phyloP scores from a whole-genome alignment of 2,888 invertebrate genomes.

The Stenchaetothrips biformis region DNA sequence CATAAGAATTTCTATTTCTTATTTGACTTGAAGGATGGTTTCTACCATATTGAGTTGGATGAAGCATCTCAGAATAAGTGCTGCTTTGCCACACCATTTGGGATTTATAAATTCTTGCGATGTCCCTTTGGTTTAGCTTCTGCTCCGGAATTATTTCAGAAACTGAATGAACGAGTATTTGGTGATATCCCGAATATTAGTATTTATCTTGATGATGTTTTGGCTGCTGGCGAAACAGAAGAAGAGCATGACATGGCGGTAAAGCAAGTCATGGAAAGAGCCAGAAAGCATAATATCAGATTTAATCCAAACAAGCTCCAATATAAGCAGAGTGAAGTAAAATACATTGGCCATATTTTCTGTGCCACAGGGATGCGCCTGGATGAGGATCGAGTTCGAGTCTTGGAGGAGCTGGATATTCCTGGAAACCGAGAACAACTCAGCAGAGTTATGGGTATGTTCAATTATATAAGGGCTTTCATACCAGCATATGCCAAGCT shows the following conservation, averaged over 20 bases:
- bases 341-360: conserved; percentile 39
- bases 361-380: conserved; percentile 36
- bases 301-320: conserved; percentile 40
- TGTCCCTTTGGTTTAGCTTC: no score
- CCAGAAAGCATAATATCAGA: conserved; percentile 38
- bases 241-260: conserved; percentile 40
- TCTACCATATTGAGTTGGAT: no score
- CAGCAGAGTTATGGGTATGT: conserved; percentile 39
- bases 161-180: no score
- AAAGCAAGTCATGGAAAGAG: conserved; percentile 37
- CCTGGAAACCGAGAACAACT: conserved; percentile 38
- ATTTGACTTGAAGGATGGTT: no score
- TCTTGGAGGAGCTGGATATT: conserved; percentile 36
- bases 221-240: conserved; percentile 39
- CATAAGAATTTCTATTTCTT: no score
- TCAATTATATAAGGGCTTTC: conserved; percentile 39
- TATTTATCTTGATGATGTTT: no score
- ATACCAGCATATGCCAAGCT: conserved; percentile 38
- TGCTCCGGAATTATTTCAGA: no score
- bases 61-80: no score
- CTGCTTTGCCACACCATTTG: no score
- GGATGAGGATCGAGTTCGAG: conserved; percentile 36
- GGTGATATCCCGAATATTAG: no score
- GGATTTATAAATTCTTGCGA: no score
- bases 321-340: conserved; percentile 35